Base-by-base conservation (phyloP, 1,140 invertebrate species). In the Rhizoglyphus robini region DNA sequence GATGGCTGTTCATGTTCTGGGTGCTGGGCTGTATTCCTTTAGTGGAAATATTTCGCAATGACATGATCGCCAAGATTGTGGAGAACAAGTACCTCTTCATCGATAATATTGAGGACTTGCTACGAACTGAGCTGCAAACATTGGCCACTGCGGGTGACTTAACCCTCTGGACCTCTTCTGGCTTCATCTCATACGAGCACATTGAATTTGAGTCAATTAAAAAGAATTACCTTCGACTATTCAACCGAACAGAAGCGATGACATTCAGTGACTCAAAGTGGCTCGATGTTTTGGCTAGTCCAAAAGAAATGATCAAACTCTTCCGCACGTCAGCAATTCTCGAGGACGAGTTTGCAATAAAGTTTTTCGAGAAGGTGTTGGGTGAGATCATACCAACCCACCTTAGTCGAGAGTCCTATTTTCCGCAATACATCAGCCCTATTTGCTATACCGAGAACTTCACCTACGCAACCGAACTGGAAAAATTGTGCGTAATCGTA, bases 41-140 rank as follows among this genome's bases (percentile, higher is more conserved):
- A 32, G 51, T 54, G 51, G 51, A 54, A 32, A 54, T 54, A 25
- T 54, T 54, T 23, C 51, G 51, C 8, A 54, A 54, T 54, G 51
- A 54, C 20, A 54, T 54, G 51, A 54, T 54, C 20, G 51, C 51
- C 8, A 54, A 54, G 20, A 54, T 54, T 54, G 51, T 20, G 8
- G 20, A 54, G 8, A 54, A 23, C 20, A 20, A 54, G 20, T 54
- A 27, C 20, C 51, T 8, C 8, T 8, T 23, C 15, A 32, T 54
- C 15, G 20, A 54, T 32, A 54, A 5, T 5, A 54, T 54, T 54
- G 51, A 54, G 23, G 8, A 54, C 8, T 32, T 54, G 51, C 23
- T 27, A 11, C 8, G 23, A 8, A 54, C 51, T 11, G 23, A 54
- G 8, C 8, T 54, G 51, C 8, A 25, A 25, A 32, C 15, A 20